Conservation (phyloP, 2,113 vertebrate genomes). For the Nesospiza acunhae region DNA sequence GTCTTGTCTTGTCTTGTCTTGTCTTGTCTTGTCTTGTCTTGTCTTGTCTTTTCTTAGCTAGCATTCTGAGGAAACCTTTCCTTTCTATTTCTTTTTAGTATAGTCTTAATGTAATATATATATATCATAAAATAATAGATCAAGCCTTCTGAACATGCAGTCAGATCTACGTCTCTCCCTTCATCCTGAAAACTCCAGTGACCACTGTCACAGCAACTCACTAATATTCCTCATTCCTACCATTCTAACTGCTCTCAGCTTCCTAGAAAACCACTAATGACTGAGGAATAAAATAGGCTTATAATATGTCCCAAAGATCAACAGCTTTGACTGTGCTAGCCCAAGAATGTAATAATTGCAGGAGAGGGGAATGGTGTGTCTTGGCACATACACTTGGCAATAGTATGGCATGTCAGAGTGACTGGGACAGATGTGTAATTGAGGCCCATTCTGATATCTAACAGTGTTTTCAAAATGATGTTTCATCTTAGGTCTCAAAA, state of each 20-base stretch:
- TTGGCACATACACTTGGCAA: background rate
- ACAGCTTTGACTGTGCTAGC: background rate
- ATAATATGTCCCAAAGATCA: background rate
- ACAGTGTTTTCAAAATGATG: background rate
- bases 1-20: no score
- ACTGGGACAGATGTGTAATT: background rate
- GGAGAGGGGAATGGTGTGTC: background rate
- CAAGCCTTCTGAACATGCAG: no score
- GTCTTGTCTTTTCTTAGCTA: no score
- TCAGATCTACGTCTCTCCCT: no score
- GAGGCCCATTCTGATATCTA: background rate
- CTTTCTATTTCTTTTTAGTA: no score
- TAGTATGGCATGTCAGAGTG: background rate
- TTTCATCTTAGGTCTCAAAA: background rate
- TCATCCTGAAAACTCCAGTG: no score
- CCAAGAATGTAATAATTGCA: background rate
- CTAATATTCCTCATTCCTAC: background rate
- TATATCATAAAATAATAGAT: no score
- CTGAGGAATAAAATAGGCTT: background rate
- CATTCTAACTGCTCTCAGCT: background rate
- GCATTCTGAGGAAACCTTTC: no score
- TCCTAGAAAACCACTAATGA: background rate
- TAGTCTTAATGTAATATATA: no score
- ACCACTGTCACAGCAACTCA: no score
- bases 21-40: no score